Conservation (phyloP, 2,797 vertebrate genomes). For the Pangasius macronema region DNA sequence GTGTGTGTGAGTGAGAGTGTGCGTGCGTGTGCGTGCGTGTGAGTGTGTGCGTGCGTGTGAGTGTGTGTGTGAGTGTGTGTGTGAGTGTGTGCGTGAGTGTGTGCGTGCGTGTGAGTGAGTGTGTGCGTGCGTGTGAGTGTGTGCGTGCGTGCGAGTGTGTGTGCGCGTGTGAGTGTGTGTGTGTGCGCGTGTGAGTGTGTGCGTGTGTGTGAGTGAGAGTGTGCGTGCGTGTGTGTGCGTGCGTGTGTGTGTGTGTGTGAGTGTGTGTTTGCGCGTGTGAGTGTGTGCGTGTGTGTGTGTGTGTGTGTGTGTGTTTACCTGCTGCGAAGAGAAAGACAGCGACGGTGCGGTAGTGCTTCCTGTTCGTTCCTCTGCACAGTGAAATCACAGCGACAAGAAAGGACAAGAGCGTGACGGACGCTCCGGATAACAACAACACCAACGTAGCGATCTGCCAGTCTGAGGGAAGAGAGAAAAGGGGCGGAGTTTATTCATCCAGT, state of each 20-base stretch:
- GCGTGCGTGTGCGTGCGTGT: too few species aligned
- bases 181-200: background rate
- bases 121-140: background rate
- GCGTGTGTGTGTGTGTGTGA: background rate
- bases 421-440: constrained; percentile 76
- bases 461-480: constrained; percentile 55
- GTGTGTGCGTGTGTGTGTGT: background rate
- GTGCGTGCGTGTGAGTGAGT: too few species aligned
- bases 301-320: constrained; percentile 64
- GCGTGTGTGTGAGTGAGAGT: background rate
- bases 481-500: background rate
- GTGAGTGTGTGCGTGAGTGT: background rate
- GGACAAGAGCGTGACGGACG: constrained; percentile 73
- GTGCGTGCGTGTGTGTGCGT: background rate
- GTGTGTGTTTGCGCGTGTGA: background rate
- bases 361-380: constrained; percentile 76
- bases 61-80: background rate
- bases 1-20: background rate
- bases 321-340: constrained; percentile 79
- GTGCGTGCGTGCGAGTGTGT: background rate
- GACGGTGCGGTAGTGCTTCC: constrained; percentile 74
- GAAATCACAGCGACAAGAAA: constrained; percentile 78
- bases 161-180: background rate
- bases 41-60: background rate
- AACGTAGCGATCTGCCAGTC: constrained; percentile 85